Evolutionary conservation across 1,140 invertebrate species (phyloP).

Genomic region (Psilanteris sp.): DNA sequence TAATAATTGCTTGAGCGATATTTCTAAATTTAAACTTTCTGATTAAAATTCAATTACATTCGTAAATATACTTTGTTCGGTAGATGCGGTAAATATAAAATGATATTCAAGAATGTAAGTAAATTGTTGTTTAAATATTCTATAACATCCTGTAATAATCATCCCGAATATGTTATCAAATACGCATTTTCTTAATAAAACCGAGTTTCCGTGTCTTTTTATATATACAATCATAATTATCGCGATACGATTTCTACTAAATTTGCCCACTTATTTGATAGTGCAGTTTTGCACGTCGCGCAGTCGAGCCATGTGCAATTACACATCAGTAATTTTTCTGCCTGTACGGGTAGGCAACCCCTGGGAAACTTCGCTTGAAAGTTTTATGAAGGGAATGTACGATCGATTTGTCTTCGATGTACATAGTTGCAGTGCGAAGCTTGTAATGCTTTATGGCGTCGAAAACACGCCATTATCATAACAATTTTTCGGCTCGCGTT

Average conservation of each 20-base stretch:
- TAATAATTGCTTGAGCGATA: no score
- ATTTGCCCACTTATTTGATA: constrained; percentile 1
- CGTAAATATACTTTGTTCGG: no score
- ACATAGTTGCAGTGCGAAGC: constrained; percentile 12
- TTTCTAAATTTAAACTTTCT: no score
- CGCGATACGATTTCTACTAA: neutral
- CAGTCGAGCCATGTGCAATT: constrained; percentile 5
- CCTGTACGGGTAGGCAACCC: constrained; percentile 23
- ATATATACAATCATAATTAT: no score
- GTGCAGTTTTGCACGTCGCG: constrained; percentile 10
- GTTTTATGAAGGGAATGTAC: constrained; percentile 30
- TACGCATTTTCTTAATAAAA: no score
- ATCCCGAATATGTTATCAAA: no score
- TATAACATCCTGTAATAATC: no score
- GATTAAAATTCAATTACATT: no score
- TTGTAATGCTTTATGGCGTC: neutral
- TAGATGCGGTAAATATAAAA: no score
- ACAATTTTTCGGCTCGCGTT: constrained; percentile 25
- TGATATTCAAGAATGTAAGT: no score
- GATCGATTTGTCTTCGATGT: constrained; percentile 32
- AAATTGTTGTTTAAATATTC: no score
- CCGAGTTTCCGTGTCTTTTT: no score
- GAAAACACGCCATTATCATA: constrained; percentile 12
- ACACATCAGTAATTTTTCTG: constrained; percentile 26
- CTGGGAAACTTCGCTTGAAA: constrained; percentile 33